Conservation (phyloP, 2,888 invertebrate species). For the Drosophila leonis region DNA sequence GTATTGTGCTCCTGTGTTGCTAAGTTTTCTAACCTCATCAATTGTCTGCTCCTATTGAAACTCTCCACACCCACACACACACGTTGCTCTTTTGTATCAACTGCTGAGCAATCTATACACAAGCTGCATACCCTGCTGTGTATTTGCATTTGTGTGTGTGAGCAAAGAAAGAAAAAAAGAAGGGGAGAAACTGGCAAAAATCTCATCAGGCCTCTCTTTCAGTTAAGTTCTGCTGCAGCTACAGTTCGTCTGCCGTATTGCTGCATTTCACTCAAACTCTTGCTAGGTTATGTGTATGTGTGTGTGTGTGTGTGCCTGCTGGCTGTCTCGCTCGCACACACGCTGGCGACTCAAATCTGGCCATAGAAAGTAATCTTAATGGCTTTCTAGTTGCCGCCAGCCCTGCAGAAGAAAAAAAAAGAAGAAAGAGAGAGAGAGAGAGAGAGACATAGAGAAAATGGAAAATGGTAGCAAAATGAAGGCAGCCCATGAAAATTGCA, state of each 20-base stretch:
- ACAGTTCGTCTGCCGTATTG: slow-evolving; percentile 1
- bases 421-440: not conserved
- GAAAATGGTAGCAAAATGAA: slow-evolving; percentile 22
- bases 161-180: not conserved
- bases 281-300: too few relatives aligned
- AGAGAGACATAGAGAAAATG: not conserved
- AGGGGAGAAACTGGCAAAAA: slow-evolving; percentile 30
- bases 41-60: slow-evolving; percentile 53
- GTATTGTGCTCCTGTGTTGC: slow-evolving; percentile 50
- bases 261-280: slow-evolving; percentile 10
- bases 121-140: slow-evolving; percentile 8
- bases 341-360: slow-evolving; percentile 58
- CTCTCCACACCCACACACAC: slow-evolving; percentile 4
- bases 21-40: slow-evolving; percentile 73
- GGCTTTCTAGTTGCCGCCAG: slow-evolving; percentile 67
- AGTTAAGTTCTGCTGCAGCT: slow-evolving; percentile 15
- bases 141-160: slow-evolving; percentile 33
- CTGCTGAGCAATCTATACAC: slow-evolving; percentile 16
- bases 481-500: slow-evolving; percentile 78
- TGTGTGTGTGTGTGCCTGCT: too few relatives aligned
- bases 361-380: slow-evolving; percentile 81
- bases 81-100: slow-evolving; percentile 5
- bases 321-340: slow-evolving; percentile 7
- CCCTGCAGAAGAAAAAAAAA: slow-evolving; percentile 24
- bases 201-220: slow-evolving; percentile 48